Evolutionary conservation across 2,888 invertebrate species (phyloP).

Genomic region (Chymomyza caudatula): DNA sequence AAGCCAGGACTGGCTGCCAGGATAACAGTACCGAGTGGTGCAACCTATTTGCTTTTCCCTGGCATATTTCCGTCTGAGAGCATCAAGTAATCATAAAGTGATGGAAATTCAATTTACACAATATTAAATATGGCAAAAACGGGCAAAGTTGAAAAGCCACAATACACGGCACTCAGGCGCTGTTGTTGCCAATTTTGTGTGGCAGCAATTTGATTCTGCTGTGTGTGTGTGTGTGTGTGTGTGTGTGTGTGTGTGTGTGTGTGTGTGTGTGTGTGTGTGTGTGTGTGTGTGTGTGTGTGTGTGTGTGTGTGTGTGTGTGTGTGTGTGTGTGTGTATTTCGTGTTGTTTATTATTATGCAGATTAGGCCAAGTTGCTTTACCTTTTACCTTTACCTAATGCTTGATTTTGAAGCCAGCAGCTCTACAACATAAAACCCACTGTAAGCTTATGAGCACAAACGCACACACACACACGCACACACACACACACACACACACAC

Average conservation of each 20-base stretch:
- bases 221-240: background rate
- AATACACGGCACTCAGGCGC: background rate
- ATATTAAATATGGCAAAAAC: slow-evolving; percentile 64
- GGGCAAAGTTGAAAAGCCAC: slow-evolving; percentile 21
- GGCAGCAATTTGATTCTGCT: slow-evolving; percentile 42
- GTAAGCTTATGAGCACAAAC: too few species aligned
- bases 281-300: background rate
- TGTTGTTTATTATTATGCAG: slow-evolving; percentile 69
- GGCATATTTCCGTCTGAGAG: slow-evolving; percentile 56
- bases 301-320: background rate
- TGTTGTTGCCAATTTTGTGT: background rate
- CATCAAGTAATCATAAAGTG: slow-evolving; percentile 72
- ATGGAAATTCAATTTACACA: slow-evolving; percentile 74
- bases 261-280: background rate
- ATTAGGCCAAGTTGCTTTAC: slow-evolving; percentile 60
- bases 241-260: slow-evolving; percentile 34
- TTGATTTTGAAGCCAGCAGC: slow-evolving; percentile 23
- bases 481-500: slow-evolving; percentile 17
- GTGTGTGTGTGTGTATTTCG: background rate
- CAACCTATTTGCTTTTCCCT: slow-evolving; percentile 8
- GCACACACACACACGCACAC: too few species aligned
- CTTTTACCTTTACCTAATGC: slow-evolving; percentile 37
- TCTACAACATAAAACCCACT: background rate
- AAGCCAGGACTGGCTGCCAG: background rate
- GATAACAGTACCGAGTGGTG: background rate